These are phyloP conservation scores for Cosmorhoe ocellata DNA, from an alignment of 2,888 invertebrate species.

Conservation along the genomic window DNA sequence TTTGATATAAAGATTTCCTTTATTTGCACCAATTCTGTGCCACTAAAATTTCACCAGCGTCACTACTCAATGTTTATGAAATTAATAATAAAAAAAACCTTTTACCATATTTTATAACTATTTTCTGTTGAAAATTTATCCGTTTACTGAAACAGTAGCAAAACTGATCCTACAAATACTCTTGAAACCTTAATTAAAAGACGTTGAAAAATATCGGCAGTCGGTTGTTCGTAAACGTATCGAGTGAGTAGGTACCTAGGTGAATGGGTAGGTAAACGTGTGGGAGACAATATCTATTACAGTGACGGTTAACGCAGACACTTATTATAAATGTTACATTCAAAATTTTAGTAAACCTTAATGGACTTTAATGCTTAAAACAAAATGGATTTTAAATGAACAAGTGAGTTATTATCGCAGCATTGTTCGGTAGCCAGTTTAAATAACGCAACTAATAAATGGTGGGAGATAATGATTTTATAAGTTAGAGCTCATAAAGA, in stretches of 20 bases:
- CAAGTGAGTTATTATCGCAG: conserved; percentile 61
- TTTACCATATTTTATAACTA: too few relatives aligned
- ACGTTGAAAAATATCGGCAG: conserved; percentile 8
- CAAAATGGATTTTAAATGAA: conserved; percentile 53
- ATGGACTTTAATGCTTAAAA: conserved; percentile 47
- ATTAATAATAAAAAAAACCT: too few relatives aligned
- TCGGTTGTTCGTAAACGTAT: conserved; percentile 2
- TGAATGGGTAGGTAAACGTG: conserved; percentile 34
- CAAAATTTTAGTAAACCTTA: conserved; percentile 54
- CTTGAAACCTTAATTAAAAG: neutral
- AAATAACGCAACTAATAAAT: conserved; percentile 61
- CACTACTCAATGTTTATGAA: too few relatives aligned
- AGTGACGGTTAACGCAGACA: conserved; percentile 53
- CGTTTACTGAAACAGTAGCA: neutral
- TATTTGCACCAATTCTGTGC: neutral
- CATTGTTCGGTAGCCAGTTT: conserved; percentile 63
- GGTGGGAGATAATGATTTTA: conserved; percentile 62
- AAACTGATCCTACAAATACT: neutral
- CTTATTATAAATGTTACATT: conserved; percentile 62
- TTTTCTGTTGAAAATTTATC: too few relatives aligned
- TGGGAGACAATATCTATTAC: conserved; percentile 51
- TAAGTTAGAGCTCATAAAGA: conserved; percentile 53
- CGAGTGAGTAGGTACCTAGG: conserved; percentile 4
- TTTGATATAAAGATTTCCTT: neutral
- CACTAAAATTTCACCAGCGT: neutral